Conservation (phyloP, 2,888 invertebrate species). For the Cephus spinipes region DNA sequence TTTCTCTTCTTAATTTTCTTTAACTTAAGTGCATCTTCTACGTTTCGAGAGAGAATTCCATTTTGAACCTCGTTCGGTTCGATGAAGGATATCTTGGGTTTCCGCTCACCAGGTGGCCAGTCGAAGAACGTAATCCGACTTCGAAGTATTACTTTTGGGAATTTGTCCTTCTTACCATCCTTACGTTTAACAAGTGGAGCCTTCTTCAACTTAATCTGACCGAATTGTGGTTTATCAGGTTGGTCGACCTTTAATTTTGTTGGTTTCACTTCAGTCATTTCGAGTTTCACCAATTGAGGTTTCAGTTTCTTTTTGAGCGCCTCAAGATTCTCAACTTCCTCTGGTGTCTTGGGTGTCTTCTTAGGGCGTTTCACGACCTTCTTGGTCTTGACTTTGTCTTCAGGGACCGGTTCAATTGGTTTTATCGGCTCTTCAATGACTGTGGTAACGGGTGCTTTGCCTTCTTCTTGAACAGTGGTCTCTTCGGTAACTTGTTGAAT, state of each 20-base stretch:
- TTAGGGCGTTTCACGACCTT: conserved; percentile 23
- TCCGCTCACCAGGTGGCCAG: conserved; percentile 61
- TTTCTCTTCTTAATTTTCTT: conserved; percentile 60
- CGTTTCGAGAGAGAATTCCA: conserved; percentile 67
- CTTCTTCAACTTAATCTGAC: conserved; percentile 38
- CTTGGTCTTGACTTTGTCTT: conserved; percentile 3
- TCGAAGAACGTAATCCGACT: conserved; percentile 62
- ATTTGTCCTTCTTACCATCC: conserved; percentile 56
- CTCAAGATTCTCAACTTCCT: conserved; percentile 42
- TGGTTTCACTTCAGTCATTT: conserved; percentile 66
- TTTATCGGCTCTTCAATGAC: conserved; percentile 38
- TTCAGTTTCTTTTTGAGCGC: conserved; percentile 34
- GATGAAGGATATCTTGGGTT: conserved; percentile 55
- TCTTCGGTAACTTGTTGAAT: conserved; percentile 55
- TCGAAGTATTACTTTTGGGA: conserved; percentile 66
- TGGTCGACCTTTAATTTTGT: conserved; percentile 27
- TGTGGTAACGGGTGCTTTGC: conserved; percentile 41
- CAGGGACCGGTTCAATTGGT: conserved; percentile 31
- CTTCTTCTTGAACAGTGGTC: conserved; percentile 49
- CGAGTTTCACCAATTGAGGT: conserved; percentile 68
- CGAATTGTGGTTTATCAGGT: conserved; percentile 32
- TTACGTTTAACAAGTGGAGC: conserved; percentile 53
- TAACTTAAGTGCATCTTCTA: conserved; percentile 66
- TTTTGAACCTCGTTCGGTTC: conserved; percentile 62
- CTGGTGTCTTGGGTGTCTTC: conserved; percentile 32